A percentile compares a stretch with the other conserved stretches of the same genome.
Conservation (phyloP, 2,888 invertebrate species). For the Eubasilissa splendida region DNA sequence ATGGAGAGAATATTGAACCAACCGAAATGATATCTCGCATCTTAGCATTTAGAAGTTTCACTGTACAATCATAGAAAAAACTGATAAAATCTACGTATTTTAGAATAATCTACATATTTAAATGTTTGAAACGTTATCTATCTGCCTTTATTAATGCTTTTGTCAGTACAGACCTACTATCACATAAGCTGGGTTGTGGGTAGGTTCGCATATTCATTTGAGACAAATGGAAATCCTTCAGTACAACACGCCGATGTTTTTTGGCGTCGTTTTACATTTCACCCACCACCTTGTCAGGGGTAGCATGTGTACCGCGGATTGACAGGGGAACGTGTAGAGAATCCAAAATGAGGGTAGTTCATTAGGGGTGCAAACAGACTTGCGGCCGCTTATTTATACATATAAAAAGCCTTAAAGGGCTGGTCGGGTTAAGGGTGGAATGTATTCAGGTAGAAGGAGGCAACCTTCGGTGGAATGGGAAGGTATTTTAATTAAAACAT, state of each 20-base stretch:
- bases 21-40: no score
- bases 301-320: conserved; percentile 40
- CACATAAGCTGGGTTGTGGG: no score
- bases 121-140: no score
- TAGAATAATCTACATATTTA: no score
- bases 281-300: conserved; percentile 28
- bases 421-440: conserved; percentile 7
- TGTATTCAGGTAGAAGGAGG: conserved; percentile 13
- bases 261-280: conserved; percentile 26
- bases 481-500: conserved; percentile 41
- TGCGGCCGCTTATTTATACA: conserved; percentile 50
- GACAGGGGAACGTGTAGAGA: conserved; percentile 40
- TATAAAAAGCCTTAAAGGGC: conserved; percentile 45
- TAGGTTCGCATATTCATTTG: no score
- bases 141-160: no score
- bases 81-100: no score
- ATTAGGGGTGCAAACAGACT: conserved; percentile 49
- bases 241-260: not conserved
- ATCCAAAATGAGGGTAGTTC: conserved; percentile 50
- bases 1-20: no score
- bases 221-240: no score
- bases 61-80: no score
- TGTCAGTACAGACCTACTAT: no score
- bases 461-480: conserved; percentile 15
- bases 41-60: no score